phyloP scores from a whole-genome alignment of 2,797 vertebrate species.

The Myotis planiceps region DNA sequence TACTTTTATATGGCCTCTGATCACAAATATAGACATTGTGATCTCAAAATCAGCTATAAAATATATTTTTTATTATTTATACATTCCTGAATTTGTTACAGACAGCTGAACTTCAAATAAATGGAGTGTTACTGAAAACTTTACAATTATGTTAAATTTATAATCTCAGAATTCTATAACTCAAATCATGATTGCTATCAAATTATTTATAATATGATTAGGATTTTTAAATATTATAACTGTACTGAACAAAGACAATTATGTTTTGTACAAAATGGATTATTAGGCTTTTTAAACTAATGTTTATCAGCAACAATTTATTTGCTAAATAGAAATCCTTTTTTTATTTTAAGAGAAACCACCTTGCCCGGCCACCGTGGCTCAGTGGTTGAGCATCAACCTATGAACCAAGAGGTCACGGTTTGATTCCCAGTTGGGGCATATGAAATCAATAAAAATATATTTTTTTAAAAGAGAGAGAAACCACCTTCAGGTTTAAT shows the following conservation, averaged over 20 bases:
- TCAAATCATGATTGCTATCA: slow-evolving; percentile 3
- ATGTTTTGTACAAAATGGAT: slow-evolving; percentile 30
- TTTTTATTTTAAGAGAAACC: background rate
- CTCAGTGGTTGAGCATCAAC: no score
- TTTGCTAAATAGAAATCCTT: background rate
- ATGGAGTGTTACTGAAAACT: background rate
- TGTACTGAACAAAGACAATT: slow-evolving; percentile 9
- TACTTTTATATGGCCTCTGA: no score
- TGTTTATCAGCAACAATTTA: background rate
- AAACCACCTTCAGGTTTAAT: background rate
- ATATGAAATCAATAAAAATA: no score
- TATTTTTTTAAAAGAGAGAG: no score
- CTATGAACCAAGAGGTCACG: background rate
- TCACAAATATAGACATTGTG: background rate
- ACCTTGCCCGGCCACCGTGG: background rate
- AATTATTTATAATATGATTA: slow-evolving; percentile 24
- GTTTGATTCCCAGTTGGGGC: no score
- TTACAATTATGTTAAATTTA: slow-evolving; percentile 9
- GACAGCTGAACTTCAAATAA: background rate
- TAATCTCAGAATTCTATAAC: slow-evolving; percentile 26
- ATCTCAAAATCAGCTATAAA: slow-evolving; percentile 18
- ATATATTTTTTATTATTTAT: background rate
- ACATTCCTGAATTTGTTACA: slow-evolving; percentile 26
- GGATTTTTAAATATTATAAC: slow-evolving; percentile 25
- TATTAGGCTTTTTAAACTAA: slow-evolving; percentile 29